These are phyloP conservation scores for Megalops atlanticus DNA, from an alignment of 2,113 vertebrate genomes.

Conservation along the genomic window DNA sequence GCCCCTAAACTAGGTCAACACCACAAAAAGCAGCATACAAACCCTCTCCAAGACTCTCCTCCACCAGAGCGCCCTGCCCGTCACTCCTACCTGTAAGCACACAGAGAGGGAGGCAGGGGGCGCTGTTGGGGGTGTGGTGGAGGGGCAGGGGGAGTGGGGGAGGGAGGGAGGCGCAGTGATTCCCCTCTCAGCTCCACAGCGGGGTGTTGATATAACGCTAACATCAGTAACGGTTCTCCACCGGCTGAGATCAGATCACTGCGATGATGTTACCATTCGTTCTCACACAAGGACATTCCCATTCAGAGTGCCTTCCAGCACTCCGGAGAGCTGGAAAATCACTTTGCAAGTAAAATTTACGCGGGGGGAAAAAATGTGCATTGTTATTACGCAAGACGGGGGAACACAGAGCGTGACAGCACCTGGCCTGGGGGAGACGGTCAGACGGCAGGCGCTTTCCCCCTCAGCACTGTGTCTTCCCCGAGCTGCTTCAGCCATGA, in stretches of 20 bases:
- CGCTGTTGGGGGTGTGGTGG: no score
- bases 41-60: background rate
- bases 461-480: background rate
- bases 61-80: background rate
- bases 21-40: background rate
- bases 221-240: background rate
- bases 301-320: background rate
- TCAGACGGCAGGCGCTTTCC: background rate
- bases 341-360: background rate
- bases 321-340: background rate
- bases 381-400: background rate
- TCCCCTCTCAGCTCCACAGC: background rate
- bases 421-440: constrained; percentile 2
- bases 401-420: background rate
- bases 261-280: background rate
- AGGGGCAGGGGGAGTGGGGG: no score
- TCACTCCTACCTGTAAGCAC: background rate
- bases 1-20: constrained; percentile 22
- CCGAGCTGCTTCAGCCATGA: constrained; percentile 6
- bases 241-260: no score
- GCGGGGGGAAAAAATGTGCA: background rate
- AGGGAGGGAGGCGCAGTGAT: background rate
- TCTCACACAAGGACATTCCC: background rate
- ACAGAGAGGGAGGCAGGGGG: background rate
- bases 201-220: background rate